Conservation (phyloP, 2,888 invertebrate species). For the Sarcophaga variegata region DNA sequence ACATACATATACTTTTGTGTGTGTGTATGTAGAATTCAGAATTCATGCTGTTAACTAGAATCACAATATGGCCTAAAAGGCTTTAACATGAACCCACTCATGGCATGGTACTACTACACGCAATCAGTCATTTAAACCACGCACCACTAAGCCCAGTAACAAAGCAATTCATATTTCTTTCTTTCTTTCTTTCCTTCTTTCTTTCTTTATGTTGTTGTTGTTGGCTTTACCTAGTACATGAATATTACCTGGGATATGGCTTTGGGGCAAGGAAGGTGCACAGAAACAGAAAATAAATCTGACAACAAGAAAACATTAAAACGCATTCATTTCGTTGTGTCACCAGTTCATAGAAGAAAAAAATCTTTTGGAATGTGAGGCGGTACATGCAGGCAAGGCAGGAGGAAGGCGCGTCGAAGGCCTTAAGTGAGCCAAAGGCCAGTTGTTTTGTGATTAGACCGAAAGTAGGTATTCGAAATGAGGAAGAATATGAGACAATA, state of each 20-base stretch:
- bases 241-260: background rate
- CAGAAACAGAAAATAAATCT: slow-evolving; percentile 32
- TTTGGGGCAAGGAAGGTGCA: background rate
- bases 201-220: background rate
- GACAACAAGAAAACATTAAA: slow-evolving; percentile 54
- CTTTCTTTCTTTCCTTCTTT: background rate
- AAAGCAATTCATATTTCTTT: slow-evolving; percentile 49
- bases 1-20: slow-evolving; percentile 1
- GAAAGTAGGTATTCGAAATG: no score
- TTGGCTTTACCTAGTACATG: background rate
- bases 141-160: slow-evolving; percentile 58
- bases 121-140: slow-evolving; percentile 70
- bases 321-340: slow-evolving; percentile 61
- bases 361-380: background rate
- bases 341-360: slow-evolving; percentile 44
- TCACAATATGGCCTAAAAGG: slow-evolving; percentile 69
- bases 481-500: no score
- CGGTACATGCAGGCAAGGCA: background rate
- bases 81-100: slow-evolving; percentile 69
- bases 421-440: background rate
- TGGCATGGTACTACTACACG: slow-evolving; percentile 66
- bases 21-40: slow-evolving; percentile 25
- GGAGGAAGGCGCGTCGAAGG: background rate
- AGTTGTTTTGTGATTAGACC: no score
- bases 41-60: slow-evolving; percentile 67